phyloP scores from a whole-genome alignment of 2,888 invertebrate species.

The Ferrisia virgata region DNA sequence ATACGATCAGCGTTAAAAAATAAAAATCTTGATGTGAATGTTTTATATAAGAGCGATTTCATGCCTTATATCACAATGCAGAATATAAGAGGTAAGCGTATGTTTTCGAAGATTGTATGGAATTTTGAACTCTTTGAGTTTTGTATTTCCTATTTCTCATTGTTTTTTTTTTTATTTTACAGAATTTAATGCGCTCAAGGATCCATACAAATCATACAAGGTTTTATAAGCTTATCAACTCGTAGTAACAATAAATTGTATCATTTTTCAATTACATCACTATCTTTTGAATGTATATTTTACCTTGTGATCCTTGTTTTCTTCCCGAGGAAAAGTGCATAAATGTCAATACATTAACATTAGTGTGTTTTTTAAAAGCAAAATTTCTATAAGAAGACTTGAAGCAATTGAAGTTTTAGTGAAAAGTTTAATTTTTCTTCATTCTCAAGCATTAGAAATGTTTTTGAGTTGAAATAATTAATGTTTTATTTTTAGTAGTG shows the following conservation, averaged over 20 bases:
- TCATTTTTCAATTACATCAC: background rate
- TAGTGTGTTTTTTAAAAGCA: background rate
- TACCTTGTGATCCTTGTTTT: background rate
- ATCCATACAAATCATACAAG: background rate
- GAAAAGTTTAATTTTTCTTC: background rate
- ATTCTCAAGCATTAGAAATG: background rate
- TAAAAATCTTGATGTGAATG: slow-evolving; percentile 16
- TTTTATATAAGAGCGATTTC: background rate
- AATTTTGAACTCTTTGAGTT: background rate
- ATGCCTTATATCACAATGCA: slow-evolving; percentile 32
- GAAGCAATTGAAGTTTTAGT: background rate
- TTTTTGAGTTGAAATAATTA: background rate
- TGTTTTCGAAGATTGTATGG: background rate
- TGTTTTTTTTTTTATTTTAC: background rate
- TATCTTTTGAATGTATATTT: background rate
- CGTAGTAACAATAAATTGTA: background rate
- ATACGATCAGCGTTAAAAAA: background rate
- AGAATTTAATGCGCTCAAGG: background rate
- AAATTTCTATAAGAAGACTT: background rate
- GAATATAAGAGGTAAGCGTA: slow-evolving; percentile 16
- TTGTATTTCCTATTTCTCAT: background rate
- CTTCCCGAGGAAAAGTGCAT: background rate
- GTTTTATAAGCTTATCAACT: background rate
- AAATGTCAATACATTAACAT: background rate
- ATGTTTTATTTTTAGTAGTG: background rate